Evolutionary conservation across 2,113 vertebrate species (phyloP), one percentile per base, ranked within the genome.

Genomic region (Protobothrops mucrosquamatus): DNA sequence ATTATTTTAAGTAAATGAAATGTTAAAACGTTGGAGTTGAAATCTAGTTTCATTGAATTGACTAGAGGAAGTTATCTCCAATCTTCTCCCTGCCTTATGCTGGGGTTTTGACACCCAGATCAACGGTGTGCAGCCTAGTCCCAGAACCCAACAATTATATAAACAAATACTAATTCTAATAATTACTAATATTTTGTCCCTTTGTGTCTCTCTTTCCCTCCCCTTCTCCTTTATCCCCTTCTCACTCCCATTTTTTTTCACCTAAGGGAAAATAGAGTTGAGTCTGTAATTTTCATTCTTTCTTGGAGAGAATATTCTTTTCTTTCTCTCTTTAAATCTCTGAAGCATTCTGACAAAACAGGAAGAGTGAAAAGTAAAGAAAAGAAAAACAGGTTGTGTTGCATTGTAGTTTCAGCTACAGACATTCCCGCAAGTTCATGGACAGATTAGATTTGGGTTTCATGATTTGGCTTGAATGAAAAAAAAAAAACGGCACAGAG

Each of bases 221-320:
- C 89, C 46, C 48, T 86, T 90, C 94, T 34, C 4, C 54, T 39
- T 43, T 89, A 23, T 43, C 88, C 24, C n/a, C 51, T 88, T 54
- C n/a, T 88, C 12, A 20, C 20, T 39, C 34, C 55, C 55, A 26
- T 29, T 52, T 51, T 29, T 51, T 87, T 52, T 95, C 89, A 96
- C 95, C 74, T 92, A 92, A 93, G 94, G 89, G 93, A 90, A 96
- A 96, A 94, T 96, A 89, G 96, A 96, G 96, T 95, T 96, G 88
- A 95, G 93, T 92, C 88, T 95, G 94, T 95, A 97, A 97, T 96
- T 97, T 96, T 96, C 95, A 96, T 96, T 96, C 92, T 97, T 96
- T 97, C 95, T 96, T 95, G 94, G 89, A 97, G 92, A 93, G 91
- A 94, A 95, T 95, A 93, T 95, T 93, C 91, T 96, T 92, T 48